These are phyloP conservation scores for Aleiodes sp. DNA, from an alignment of 1,140 invertebrate genomes.

Conservation along the genomic window DNA sequence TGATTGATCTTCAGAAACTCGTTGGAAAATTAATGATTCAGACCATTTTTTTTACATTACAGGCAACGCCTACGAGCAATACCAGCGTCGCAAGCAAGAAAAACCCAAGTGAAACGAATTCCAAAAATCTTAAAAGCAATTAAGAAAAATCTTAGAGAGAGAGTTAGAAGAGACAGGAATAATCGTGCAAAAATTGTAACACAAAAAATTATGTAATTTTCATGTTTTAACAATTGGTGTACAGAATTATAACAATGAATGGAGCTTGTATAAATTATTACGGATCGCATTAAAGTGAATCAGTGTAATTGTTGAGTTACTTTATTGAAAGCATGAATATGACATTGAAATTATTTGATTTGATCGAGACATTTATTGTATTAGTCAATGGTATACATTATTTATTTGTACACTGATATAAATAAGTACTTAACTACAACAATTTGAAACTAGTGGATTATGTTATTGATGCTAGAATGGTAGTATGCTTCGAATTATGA, in stretches of 20 bases:
- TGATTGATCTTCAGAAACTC: neutral
- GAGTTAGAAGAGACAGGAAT: neutral
- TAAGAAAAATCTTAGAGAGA: neutral
- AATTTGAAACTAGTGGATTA: constrained; percentile 19
- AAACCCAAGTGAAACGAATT: neutral
- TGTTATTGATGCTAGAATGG: constrained; percentile 37
- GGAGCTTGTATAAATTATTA: neutral
- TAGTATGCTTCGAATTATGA: constrained; percentile 15
- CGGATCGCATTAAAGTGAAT: too few relatives aligned
- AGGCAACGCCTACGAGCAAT: constrained; percentile 18
- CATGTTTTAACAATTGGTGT: neutral
- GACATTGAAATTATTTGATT: too few relatives aligned
- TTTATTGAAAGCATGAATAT: too few relatives aligned
- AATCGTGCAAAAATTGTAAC: neutral
- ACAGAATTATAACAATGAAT: constrained; percentile 3
- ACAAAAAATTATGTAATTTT: neutral
- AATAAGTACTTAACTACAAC: constrained; percentile 19
- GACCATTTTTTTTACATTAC: neutral
- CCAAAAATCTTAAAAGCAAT: neutral
- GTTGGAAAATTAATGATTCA: neutral
- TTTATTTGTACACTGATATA: constrained; percentile 10
- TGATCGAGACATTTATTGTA: constrained; percentile 1
- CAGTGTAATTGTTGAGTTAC: too few relatives aligned
- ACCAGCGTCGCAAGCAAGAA: constrained; percentile 4
- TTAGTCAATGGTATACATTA: constrained; percentile 27